A percentile compares a stretch with the other conserved stretches of the same genome.
Conservation (phyloP, 2,888 invertebrate species). For the Oligia fasciuncula region DNA sequence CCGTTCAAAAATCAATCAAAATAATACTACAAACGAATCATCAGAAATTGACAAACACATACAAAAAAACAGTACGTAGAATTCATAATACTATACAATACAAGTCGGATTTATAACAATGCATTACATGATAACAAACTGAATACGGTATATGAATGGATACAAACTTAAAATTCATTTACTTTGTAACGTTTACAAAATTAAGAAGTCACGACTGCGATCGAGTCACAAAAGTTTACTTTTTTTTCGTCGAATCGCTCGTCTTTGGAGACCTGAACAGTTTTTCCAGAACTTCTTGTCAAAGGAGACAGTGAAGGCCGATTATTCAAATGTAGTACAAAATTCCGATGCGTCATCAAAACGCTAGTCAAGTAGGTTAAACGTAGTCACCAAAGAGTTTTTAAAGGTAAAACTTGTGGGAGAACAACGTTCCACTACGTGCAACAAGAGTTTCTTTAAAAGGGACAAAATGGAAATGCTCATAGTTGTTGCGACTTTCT, state of each 20-base stretch:
- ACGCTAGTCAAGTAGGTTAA: slow-evolving; percentile 81
- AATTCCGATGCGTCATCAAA: slow-evolving; percentile 83
- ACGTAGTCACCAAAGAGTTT: slow-evolving; percentile 76
- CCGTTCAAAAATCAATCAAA: neutral
- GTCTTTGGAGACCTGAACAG: slow-evolving; percentile 63
- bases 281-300: slow-evolving; percentile 78
- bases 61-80: slow-evolving; percentile 5
- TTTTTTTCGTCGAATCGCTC: slow-evolving; percentile 56
- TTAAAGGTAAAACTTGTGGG: slow-evolving; percentile 75
- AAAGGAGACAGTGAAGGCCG: slow-evolving; percentile 76
- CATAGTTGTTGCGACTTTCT: slow-evolving; percentile 58
- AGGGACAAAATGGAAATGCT: slow-evolving; percentile 75
- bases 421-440: slow-evolving; percentile 73
- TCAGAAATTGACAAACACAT: slow-evolving; percentile 1
- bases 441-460: slow-evolving; percentile 68
- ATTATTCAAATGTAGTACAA: slow-evolving; percentile 83
- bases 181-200: slow-evolving; percentile 54
- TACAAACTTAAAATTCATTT: slow-evolving; percentile 55
- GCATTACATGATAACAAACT: slow-evolving; percentile 25
- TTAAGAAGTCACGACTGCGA: slow-evolving; percentile 64
- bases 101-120: slow-evolving; percentile 16
- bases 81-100: slow-evolving; percentile 22
- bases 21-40: neutral
- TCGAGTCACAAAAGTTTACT: slow-evolving; percentile 61
- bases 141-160: slow-evolving; percentile 46